These are phyloP conservation scores for Pomatorhinus ruficollis DNA, from an alignment of 2,113 vertebrate species.

Conservation along the genomic window DNA sequence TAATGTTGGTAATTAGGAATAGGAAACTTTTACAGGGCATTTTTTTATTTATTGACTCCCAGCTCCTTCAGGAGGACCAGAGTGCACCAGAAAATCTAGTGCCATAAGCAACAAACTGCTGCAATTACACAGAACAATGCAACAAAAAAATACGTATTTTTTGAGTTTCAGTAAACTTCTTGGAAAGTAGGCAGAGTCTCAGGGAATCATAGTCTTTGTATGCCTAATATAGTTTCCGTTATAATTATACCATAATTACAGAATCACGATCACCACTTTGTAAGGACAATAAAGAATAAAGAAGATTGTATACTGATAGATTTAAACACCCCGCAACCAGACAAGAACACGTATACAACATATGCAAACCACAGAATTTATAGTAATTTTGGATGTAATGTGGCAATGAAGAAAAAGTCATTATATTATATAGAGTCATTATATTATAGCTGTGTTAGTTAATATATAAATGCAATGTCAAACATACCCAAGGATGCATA, in stretches of 20 bases:
- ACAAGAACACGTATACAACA: not conserved
- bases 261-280: not conserved
- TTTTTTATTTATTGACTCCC: not conserved
- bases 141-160: not conserved
- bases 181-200: not conserved
- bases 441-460: not conserved
- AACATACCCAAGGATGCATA: not conserved
- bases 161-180: not conserved
- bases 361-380: not conserved
- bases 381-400: not conserved
- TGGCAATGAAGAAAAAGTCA: not conserved
- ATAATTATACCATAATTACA: not conserved
- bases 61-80: not conserved
- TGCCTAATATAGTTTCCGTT: not conserved
- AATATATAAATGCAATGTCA: not conserved
- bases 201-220: not conserved
- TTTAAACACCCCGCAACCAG: not conserved
- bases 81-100: not conserved
- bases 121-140: not conserved
- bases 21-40: not conserved
- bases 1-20: not conserved
- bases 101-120: not conserved
- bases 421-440: no score
- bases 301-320: not conserved
- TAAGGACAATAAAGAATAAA: not conserved